phyloP scores from a whole-genome alignment of 1,140 invertebrate genomes.

The Drosophila bipectinata region DNA sequence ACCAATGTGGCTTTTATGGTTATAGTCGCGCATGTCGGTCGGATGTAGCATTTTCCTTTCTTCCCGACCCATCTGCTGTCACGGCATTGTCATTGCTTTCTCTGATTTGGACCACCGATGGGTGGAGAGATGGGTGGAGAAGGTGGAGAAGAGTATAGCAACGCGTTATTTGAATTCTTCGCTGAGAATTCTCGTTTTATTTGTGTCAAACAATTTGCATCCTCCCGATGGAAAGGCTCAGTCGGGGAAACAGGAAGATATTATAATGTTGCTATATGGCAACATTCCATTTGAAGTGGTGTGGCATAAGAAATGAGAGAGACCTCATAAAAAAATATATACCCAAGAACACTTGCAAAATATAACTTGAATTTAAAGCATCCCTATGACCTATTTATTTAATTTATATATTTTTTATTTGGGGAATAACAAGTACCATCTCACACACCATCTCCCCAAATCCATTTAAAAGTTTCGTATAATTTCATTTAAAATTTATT shows the following conservation, averaged over 20 bases:
- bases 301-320: neutral
- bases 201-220: conserved; percentile 71
- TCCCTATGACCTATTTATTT: neutral
- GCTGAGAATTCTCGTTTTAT: conserved; percentile 21
- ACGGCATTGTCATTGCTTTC: conserved; percentile 51
- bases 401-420: conserved; percentile 3
- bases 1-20: conserved; percentile 80
- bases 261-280: conserved; percentile 30
- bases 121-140: neutral
- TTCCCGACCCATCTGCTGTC: conserved; percentile 15
- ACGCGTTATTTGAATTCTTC: conserved; percentile 69
- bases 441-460: neutral
- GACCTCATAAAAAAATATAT: conserved; percentile 12
- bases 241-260: conserved; percentile 32
- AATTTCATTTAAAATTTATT: conserved; percentile 56
- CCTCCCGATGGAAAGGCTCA: conserved; percentile 44
- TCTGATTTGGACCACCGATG: conserved; percentile 64
- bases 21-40: conserved; percentile 62
- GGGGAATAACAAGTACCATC: neutral
- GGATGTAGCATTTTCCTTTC: too few species aligned
- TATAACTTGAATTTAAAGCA: neutral
- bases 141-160: conserved; percentile 19
- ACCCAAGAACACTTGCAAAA: conserved; percentile 6
- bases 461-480: conserved; percentile 41
- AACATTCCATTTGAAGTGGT: conserved; percentile 13